These are phyloP conservation scores for Myioborus miniatus DNA, from an alignment of 2,797 vertebrate species.

Conservation along the genomic window DNA sequence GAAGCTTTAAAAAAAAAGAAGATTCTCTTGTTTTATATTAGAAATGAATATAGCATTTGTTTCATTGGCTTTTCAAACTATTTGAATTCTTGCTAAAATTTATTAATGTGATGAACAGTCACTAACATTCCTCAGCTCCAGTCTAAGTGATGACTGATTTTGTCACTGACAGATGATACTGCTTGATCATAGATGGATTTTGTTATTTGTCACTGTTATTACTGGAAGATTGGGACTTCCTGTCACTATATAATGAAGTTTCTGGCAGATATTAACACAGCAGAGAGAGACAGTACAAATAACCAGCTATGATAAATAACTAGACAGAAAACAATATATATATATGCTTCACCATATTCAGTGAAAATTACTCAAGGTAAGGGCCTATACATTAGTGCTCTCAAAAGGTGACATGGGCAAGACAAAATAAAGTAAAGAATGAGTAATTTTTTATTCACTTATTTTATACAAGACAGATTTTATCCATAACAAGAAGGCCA, in stretches of 20 bases:
- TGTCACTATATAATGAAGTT: not conserved
- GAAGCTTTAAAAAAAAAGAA: not conserved
- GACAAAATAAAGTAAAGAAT: not conserved
- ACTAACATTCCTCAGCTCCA: not conserved
- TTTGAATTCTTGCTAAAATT: not conserved
- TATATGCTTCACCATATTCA: not conserved
- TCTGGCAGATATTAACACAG: not conserved
- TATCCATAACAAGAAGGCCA: not conserved
- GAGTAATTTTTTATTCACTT: not conserved
- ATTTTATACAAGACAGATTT: not conserved
- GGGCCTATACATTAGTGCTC: not conserved
- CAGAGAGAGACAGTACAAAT: not conserved
- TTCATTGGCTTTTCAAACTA: not conserved
- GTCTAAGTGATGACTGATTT: constrained; percentile 70
- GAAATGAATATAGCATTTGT: not conserved
- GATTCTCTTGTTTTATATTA: not conserved
- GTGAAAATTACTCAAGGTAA: not conserved
- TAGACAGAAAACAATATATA: not conserved
- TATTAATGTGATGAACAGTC: not conserved
- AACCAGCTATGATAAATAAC: not conserved
- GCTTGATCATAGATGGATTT: constrained; percentile 69
- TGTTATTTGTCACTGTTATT: constrained; percentile 64
- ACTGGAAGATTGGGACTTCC: not conserved
- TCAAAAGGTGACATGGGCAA: not conserved
- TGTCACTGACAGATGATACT: constrained; percentile 75